Conservation (phyloP, 1,140 invertebrate genomes). For the Ostrea edulis region DNA sequence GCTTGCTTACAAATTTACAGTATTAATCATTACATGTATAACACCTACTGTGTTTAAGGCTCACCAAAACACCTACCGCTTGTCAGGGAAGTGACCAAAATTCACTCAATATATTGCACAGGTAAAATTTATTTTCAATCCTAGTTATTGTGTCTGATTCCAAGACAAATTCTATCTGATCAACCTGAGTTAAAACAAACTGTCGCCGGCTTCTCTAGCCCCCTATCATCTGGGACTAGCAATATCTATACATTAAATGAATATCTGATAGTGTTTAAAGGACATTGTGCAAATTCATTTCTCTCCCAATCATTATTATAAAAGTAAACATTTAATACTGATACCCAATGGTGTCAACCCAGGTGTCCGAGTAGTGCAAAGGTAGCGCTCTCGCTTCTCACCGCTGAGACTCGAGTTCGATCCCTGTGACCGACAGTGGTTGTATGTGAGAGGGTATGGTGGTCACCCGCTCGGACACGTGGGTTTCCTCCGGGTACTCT, state of each 20-base stretch:
- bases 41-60: background rate
- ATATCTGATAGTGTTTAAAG: background rate
- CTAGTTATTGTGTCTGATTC: background rate
- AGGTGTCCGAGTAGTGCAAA: no score
- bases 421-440: no score
- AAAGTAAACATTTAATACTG: slow-evolving; percentile 26
- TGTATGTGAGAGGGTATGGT: no score
- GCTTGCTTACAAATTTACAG: background rate
- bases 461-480: no score
- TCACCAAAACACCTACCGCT: background rate
- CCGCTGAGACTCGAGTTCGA: no score
- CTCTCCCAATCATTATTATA: slow-evolving; percentile 7
- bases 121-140: background rate
- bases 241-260: background rate
- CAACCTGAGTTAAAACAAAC: background rate
- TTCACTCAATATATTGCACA: background rate
- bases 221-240: background rate
- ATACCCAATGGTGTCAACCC: slow-evolving; percentile 5
- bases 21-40: background rate
- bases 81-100: background rate
- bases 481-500: no score
- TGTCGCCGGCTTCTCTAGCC: background rate
- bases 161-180: background rate
- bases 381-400: no score
- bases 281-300: slow-evolving; percentile 27